Evolutionary conservation across 2,797 vertebrate genomes (phyloP).

Genomic region (Enteromius anoplus): DNA sequence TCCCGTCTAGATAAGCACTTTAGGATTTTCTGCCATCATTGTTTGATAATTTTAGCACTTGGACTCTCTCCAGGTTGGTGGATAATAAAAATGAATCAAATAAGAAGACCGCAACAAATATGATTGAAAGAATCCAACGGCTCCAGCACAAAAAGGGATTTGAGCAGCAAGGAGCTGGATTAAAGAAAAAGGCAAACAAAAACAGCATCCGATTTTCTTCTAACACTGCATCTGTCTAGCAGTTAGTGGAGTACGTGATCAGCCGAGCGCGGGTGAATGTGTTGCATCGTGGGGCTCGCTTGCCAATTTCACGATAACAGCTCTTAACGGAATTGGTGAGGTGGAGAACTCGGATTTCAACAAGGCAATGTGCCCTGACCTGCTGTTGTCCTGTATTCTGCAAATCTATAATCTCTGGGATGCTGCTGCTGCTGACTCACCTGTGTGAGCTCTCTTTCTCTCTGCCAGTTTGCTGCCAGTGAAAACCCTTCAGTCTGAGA

Average conservation of each 20-base stretch:
- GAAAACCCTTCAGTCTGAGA: constrained; percentile 34
- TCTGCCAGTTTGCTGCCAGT: constrained; percentile 32
- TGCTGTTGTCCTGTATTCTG: constrained; percentile 53
- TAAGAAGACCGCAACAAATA: constrained; percentile 1
- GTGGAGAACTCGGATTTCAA: constrained; percentile 31
- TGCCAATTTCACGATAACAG: constrained; percentile 27
- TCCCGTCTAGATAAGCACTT: not conserved
- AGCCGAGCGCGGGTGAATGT: constrained; percentile 13
- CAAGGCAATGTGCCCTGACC: constrained; percentile 42
- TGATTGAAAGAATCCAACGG: constrained; percentile 32
- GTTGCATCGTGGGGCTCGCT: not conserved
- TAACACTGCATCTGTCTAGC: constrained; percentile 3
- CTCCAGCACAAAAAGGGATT: constrained; percentile 39
- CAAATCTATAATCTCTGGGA: constrained; percentile 55
- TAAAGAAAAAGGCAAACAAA: constrained; percentile 37
- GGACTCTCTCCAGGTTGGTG: not conserved
- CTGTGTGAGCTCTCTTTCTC: constrained; percentile 33
- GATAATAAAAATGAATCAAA: not conserved
- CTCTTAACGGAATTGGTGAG: constrained; percentile 32
- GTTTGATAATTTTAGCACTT: not conserved
- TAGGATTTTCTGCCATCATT: not conserved
- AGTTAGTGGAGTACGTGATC: not conserved
- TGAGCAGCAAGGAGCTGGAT: constrained; percentile 15
- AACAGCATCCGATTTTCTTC: constrained; percentile 41
- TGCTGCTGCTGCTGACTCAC: constrained; percentile 32